Conservation (phyloP, 2,888 invertebrate species). For the Dasysyrphus albostriatus region DNA sequence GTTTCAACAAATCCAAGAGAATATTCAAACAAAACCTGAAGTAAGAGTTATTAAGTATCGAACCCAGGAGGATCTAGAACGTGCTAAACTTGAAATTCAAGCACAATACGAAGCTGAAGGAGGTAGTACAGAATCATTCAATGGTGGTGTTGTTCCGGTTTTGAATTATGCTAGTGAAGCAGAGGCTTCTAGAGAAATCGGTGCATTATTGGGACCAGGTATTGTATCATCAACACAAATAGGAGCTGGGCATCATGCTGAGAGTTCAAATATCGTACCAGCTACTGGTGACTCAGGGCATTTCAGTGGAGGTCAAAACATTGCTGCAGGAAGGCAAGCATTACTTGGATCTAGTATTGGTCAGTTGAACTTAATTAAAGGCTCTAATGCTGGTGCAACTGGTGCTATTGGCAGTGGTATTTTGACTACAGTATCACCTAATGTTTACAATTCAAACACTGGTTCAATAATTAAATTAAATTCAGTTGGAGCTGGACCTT, state of each 20-base stretch:
- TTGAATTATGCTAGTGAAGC: conserved; percentile 79
- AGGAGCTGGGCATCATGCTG: not conserved
- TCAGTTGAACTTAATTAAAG: not conserved
- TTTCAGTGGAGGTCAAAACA: not conserved
- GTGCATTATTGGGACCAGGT: conserved; percentile 12
- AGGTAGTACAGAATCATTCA: conserved; percentile 77
- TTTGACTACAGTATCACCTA: not conserved
- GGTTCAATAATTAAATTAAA: not conserved
- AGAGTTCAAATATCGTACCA: conserved; percentile 8
- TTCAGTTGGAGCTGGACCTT: not conserved
- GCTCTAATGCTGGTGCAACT: not conserved
- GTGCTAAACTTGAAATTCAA: conserved; percentile 80
- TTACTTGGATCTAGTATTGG: conserved; percentile 18
- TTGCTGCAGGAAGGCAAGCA: not conserved
- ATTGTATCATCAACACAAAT: not conserved
- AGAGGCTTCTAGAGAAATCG: not conserved
- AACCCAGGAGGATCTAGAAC: conserved; percentile 80
- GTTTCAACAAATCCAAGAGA: conserved; percentile 78
- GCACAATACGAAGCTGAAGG: conserved; percentile 79
- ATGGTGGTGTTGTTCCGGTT: conserved; percentile 80
- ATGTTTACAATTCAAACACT: not conserved
- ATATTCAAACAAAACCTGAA: conserved; percentile 79
- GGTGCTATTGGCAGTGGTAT: not conserved
- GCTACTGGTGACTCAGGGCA: not conserved
- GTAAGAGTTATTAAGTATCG: conserved; percentile 81